A percentile compares a stretch with the other conserved stretches of the same genome.
phyloP scores from a whole-genome alignment of 2,113 vertebrate genomes.

The Colossoma macropomum region DNA sequence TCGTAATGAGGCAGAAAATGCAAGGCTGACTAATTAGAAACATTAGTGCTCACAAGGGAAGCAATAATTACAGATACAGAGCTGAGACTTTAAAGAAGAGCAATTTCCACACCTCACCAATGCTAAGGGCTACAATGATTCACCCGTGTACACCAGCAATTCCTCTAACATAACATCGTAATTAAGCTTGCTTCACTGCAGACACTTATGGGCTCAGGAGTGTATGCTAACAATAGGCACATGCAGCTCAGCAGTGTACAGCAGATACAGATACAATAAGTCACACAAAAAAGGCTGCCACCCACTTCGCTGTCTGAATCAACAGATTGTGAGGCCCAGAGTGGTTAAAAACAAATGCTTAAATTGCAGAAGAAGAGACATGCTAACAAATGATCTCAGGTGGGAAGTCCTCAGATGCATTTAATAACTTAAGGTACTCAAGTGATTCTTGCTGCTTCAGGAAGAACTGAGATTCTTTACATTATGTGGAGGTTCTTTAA shows the following conservation, averaged over 20 bases:
- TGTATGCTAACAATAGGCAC: conserved; percentile 21
- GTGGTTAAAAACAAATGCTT: not conserved
- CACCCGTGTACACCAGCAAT: conserved; percentile 34
- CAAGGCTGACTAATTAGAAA: conserved; percentile 58
- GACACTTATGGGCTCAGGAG: conserved; percentile 3
- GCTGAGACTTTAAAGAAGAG: conserved; percentile 49
- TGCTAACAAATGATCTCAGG: not conserved
- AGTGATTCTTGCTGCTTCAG: too few relatives aligned
- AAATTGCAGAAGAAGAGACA: not conserved
- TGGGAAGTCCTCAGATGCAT: not conserved
- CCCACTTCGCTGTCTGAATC: not conserved
- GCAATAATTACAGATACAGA: conserved; percentile 56
- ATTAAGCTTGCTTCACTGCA: conserved; percentile 26
- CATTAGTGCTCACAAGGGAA: conserved; percentile 52
- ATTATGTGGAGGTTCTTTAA: too few relatives aligned
- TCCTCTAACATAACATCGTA: not conserved
- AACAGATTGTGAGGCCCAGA: not conserved
- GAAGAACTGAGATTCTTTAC: too few relatives aligned
- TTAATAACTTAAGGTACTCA: not conserved
- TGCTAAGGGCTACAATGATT: conserved; percentile 43
- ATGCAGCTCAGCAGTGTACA: not conserved
- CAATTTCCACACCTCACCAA: conserved; percentile 46
- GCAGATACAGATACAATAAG: conserved; percentile 32
- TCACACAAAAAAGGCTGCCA: conserved; percentile 4
- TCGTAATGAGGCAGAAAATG: conserved; percentile 55